phyloP scores from a whole-genome alignment of 2,888 invertebrate genomes.

The Drosophila borealis region DNA sequence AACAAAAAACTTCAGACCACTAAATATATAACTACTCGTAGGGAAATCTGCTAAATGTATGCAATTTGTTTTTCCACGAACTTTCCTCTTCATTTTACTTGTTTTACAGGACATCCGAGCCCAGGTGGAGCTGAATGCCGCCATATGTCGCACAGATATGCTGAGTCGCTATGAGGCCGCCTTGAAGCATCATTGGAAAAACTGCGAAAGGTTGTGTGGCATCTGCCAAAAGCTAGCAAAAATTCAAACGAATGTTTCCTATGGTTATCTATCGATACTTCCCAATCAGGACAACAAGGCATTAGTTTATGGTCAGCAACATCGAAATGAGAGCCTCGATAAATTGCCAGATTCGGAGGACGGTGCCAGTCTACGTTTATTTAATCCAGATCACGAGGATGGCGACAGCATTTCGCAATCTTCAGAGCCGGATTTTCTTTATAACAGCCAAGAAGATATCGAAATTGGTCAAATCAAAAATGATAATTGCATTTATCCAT shows the following conservation, averaged over 20 bases:
- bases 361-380: too few species aligned
- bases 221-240: slow-evolving; percentile 75
- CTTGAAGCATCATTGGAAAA: slow-evolving; percentile 85
- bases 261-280: slow-evolving; percentile 85
- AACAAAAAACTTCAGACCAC: too few species aligned
- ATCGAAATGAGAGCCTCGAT: slow-evolving; percentile 55
- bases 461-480: not conserved
- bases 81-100: not conserved
- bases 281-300: slow-evolving; percentile 88
- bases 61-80: too few species aligned
- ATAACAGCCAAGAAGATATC: not conserved
- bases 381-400: not conserved
- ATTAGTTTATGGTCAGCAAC: slow-evolving; percentile 84
- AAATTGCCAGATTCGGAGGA: slow-evolving; percentile 81
- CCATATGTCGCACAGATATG: slow-evolving; percentile 89
- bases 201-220: slow-evolving; percentile 85
- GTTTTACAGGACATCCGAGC: slow-evolving; percentile 87
- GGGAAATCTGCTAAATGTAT: too few species aligned
- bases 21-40: too few species aligned
- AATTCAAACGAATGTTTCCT: not conserved
- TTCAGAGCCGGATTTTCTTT: not conserved
- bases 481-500: not conserved
- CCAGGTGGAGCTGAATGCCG: slow-evolving; percentile 91
- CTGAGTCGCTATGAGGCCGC: slow-evolving; percentile 90
- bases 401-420: not conserved